Evolutionary conservation across 2,797 vertebrate genomes (phyloP), one percentile per base, ranked within the genome.

Genomic region (Helarctos malayanus): DNA sequence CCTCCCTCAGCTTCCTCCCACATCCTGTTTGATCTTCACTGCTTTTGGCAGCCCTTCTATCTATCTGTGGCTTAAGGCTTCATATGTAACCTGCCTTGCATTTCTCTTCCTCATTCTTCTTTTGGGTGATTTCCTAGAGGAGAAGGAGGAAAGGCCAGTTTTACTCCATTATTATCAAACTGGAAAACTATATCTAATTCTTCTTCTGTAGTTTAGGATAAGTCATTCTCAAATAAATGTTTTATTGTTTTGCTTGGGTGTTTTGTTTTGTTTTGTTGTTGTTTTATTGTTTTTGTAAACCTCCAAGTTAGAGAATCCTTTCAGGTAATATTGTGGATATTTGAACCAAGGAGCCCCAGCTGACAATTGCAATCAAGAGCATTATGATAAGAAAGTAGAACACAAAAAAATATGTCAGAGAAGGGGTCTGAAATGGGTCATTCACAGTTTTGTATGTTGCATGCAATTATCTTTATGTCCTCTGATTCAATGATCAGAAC

Each of bases 101-200:
- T 91, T 90, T 96, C 68, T 92, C 45, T 86, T 95, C 95, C 63
- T 83, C 75, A 61, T 95, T 93, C 95, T 91, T 78, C 52, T 89
- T 88, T 84, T 54, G 23, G 52, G 63, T 93, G 47, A 56, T 83
- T 84, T 88, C 52, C 69, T 96, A 95, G 45, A 93, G 86, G 21
- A 69, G n/a, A 92, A 86, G 11, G 23, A 35, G 9, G n/a, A 97
- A 65, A 96, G 49, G 57, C 7, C 63, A 69, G 11, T 75, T 80
- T 92, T 76, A 79, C 54, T 84, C 29, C 10, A 83, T 29, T 69
- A 25, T 78, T 89, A 88, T 89, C 57, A 94, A 84, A 96, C 18
- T 54, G 49, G 23, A 89, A 89, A 80, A 89, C 69, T 68, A 5
- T 79, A 89, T 69, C 32, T 86, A 92, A 80, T 71, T 94, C 35